Evolutionary conservation across 2,113 vertebrate genomes (phyloP).

Genomic region (Nibea albiflora): DNA sequence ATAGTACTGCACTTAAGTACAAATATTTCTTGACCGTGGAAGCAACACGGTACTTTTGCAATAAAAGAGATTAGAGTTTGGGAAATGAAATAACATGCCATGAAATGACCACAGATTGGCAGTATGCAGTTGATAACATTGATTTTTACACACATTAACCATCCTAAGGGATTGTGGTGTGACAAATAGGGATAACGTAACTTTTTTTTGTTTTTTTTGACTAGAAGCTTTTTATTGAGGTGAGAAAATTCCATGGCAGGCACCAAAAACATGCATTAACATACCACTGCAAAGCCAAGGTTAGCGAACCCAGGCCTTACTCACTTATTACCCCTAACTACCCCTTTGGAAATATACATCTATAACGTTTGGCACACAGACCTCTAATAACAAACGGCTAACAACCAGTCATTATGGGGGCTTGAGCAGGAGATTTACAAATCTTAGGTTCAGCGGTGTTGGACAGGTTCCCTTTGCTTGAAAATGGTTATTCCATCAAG

Average conservation of each 20-base stretch:
- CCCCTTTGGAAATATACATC: conserved; percentile 84
- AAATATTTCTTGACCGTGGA: neutral
- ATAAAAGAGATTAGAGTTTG: conserved; percentile 16
- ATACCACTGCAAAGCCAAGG: conserved; percentile 86
- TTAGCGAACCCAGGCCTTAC: conserved; percentile 81
- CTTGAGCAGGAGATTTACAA: conserved; percentile 85
- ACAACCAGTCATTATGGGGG: conserved; percentile 85
- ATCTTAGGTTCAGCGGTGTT: conserved; percentile 79
- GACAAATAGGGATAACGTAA: conserved; percentile 50
- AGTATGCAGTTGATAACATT: conserved; percentile 29
- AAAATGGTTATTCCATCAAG: conserved; percentile 84
- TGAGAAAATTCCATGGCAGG: conserved; percentile 83
- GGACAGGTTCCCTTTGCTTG: conserved; percentile 74
- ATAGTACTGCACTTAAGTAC: neutral
- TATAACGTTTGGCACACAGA: conserved; percentile 84
- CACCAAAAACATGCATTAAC: conserved; percentile 86
- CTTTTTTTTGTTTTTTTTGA: conserved; percentile 38
- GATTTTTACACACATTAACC: conserved; percentile 46
- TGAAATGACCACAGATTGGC: conserved; percentile 30
- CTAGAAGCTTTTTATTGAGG: conserved; percentile 80
- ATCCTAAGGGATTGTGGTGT: conserved; percentile 24
- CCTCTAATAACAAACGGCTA: conserved; percentile 85
- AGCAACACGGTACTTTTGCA: conserved; percentile 12
- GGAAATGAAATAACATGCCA: conserved; percentile 32
- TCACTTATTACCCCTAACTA: conserved; percentile 86